These are phyloP conservation scores for Glossosoma conforme DNA, from an alignment of 1,140 invertebrate species.

Conservation along the genomic window DNA sequence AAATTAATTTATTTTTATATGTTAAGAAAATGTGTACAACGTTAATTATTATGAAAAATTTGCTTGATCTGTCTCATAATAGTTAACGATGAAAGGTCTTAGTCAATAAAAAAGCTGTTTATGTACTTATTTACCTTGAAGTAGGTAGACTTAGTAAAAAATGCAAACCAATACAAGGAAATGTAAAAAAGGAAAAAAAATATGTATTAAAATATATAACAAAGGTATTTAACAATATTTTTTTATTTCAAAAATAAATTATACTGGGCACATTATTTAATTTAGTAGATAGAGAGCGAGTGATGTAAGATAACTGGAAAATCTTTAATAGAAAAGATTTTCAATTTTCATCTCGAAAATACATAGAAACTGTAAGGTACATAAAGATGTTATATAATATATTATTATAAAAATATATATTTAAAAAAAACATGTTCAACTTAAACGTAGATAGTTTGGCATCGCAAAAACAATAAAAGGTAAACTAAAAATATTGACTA, in stretches of 20 bases:
- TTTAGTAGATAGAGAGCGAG: slow-evolving; percentile 23
- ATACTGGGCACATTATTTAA: slow-evolving; percentile 28
- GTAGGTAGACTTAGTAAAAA: too few relatives aligned
- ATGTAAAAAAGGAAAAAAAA: slow-evolving; percentile 26
- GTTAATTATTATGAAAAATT: too few relatives aligned
- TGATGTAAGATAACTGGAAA: slow-evolving; percentile 9
- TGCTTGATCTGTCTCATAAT: too few relatives aligned
- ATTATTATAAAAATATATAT: slow-evolving; percentile 7
- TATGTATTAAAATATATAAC: slow-evolving; percentile 22
- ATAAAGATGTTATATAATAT: slow-evolving; percentile 19
- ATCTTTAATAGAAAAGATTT: slow-evolving; percentile 2
- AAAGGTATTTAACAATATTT: slow-evolving; percentile 14
- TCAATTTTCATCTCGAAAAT: slow-evolving; percentile 7
- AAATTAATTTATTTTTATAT: too few relatives aligned
- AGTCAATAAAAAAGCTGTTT: too few relatives aligned
- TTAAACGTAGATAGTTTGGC: slow-evolving; percentile 27
- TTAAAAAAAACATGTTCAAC: slow-evolving; percentile 2
- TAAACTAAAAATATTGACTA: slow-evolving; percentile 26
- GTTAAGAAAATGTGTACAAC: too few relatives aligned
- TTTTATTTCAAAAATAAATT: slow-evolving; percentile 26
- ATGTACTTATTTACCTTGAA: too few relatives aligned
- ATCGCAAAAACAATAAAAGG: slow-evolving; percentile 22
- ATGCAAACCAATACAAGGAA: too few relatives aligned
- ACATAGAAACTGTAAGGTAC: slow-evolving; percentile 19
- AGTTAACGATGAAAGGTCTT: too few relatives aligned